phyloP scores from a whole-genome alignment of 2,797 vertebrate genomes.

The Poeciliopsis infans region DNA sequence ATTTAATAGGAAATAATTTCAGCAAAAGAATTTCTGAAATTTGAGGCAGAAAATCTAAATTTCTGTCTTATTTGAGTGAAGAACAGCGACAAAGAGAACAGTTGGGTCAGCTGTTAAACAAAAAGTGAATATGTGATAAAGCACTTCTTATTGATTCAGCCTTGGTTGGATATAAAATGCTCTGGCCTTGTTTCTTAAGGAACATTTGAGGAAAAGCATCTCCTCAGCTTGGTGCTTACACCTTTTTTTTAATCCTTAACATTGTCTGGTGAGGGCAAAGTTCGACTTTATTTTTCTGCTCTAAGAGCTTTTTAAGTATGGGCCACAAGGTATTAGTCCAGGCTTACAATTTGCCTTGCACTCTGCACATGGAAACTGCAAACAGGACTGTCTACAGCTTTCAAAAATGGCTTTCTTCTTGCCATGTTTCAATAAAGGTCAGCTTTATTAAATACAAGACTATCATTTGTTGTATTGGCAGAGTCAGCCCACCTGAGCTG shows the following conservation, averaged over 20 bases:
- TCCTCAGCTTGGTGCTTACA: neutral
- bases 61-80: neutral
- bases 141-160: neutral
- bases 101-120: neutral
- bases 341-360: neutral
- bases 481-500: neutral
- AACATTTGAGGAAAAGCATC: neutral
- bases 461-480: neutral
- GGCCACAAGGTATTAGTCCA: neutral
- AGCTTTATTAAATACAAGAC: neutral
- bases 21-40: too few relatives aligned
- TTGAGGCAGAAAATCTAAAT: neutral
- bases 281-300: neutral
- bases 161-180: neutral
- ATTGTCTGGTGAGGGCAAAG: neutral
- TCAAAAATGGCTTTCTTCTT: neutral
- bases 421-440: neutral
- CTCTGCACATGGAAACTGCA: neutral
- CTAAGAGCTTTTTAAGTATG: neutral
- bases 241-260: neutral
- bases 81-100: neutral
- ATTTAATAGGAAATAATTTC: neutral
- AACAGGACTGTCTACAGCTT: neutral
- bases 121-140: neutral
- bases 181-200: neutral